Conservation (phyloP, 2,113 vertebrate genomes). For the Nycticebus coucang region DNA sequence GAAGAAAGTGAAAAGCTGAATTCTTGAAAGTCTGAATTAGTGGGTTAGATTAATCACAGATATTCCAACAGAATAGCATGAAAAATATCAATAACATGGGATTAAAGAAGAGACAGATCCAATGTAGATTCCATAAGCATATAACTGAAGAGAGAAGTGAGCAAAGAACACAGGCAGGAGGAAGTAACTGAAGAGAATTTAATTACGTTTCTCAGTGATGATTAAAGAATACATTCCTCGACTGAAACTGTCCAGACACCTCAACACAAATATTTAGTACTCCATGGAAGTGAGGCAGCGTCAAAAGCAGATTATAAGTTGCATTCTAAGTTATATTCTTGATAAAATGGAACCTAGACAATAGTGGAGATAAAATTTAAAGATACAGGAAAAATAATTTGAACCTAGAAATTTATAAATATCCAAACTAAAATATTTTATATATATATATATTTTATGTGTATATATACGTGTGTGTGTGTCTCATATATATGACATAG, state of each 20-base stretch:
- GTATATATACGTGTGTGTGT: too few species aligned
- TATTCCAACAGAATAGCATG: neutral
- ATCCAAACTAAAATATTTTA: neutral
- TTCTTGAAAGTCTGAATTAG: neutral
- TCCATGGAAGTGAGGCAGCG: neutral
- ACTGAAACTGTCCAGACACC: neutral
- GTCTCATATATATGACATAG: too few species aligned
- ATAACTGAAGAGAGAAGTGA: neutral
- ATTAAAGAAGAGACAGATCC: neutral
- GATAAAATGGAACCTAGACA: neutral
- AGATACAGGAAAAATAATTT: neutral
- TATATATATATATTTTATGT: too few species aligned
- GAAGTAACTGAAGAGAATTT: neutral
- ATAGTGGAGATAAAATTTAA: neutral
- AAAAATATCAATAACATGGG: neutral
- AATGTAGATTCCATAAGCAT: neutral
- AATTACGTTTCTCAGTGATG: neutral
- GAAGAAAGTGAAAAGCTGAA: neutral
- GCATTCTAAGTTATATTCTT: neutral
- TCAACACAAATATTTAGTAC: neutral
- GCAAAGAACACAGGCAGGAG: neutral
- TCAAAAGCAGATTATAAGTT: neutral
- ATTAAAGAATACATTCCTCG: neutral
- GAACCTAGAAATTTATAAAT: neutral
- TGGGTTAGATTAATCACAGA: neutral